These are phyloP conservation scores for Amorpha juglandis DNA, from an alignment of 2,888 invertebrate species.

Conservation along the genomic window DNA sequence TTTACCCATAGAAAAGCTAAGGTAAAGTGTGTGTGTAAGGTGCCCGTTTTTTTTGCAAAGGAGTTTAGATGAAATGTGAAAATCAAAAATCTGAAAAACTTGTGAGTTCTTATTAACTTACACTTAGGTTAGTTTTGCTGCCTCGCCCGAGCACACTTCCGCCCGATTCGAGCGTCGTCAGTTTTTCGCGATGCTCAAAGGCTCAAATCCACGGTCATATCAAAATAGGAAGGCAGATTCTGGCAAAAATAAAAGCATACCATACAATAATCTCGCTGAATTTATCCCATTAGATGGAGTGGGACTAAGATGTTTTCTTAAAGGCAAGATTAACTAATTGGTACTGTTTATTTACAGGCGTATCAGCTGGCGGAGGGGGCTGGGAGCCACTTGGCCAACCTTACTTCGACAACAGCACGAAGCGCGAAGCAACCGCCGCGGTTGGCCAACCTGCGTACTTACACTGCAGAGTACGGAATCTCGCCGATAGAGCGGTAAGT, in stretches of 20 bases:
- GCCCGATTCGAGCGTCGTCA: too few relatives aligned
- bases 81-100: too few relatives aligned
- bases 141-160: too few relatives aligned
- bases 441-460: conserved; percentile 94
- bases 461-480: conserved; percentile 93
- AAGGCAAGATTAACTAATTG: neutral
- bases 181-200: too few relatives aligned
- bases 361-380: conserved; percentile 82
- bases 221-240: too few relatives aligned
- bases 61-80: neutral
- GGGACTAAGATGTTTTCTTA: neutral
- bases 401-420: conserved; percentile 94
- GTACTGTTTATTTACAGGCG: conserved; percentile 54
- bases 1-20: too few relatives aligned
- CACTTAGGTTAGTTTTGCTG: too few relatives aligned
- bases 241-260: too few relatives aligned
- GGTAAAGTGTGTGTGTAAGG: too few relatives aligned
- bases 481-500: conserved; percentile 95
- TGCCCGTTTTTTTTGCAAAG: too few relatives aligned
- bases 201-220: too few relatives aligned
- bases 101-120: too few relatives aligned
- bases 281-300: neutral
- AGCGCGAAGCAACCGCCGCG: conserved; percentile 92
- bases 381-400: conserved; percentile 92
- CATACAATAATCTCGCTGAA: neutral